Evolutionary conservation across 1,140 invertebrate genomes (phyloP), one percentile per base, ranked within the genome.

Genomic region (Babylonia areolata): DNA sequence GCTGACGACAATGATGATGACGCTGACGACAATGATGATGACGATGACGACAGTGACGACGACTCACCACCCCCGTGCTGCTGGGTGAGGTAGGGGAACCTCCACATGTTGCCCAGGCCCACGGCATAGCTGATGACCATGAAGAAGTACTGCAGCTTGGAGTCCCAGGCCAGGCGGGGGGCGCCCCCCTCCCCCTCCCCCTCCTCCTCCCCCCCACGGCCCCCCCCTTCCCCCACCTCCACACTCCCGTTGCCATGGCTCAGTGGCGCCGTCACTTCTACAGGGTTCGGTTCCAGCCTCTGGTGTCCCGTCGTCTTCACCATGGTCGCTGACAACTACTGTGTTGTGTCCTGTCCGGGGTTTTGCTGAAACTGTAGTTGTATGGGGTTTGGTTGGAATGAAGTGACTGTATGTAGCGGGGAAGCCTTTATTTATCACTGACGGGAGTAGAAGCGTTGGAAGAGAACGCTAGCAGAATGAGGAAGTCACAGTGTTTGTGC

Each of bases 61-160:
- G 33, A 87, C 90, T 90, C 88, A 92, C 92, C 93, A 85, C 93
- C 93, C 40, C 93, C 93, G 84, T 93, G 90, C 58, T 89, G 88
- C 86, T 92, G 91, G 35, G 90, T 91, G 37, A 93, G 87, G 84
- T 93, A 93, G 3, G 93, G 93, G 87, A 93, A 93, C 37, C 93
- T 87, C 93, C 93, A 93, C 0, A 93, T 91, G 89, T 93, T 93
- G 81, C 93, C 93, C 2, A 93, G 88, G 54, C 93, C 93, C 20
- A 93, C 93, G 12, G 92, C 91, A 84, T 93, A 93, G 51, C 90
- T 90, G 42, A 93, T 92, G 69, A 93, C 92, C 92, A 93, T 93
- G 80, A 91, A 92, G 81, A 93, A 90, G 87, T 93, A 93, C 85
- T 93, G 92, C 46, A 92, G 75, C 86, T 93, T 93, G 37, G 87